These are phyloP conservation scores for Aythya fuligula DNA, from an alignment of 2,797 vertebrate genomes.

Conservation along the genomic window DNA sequence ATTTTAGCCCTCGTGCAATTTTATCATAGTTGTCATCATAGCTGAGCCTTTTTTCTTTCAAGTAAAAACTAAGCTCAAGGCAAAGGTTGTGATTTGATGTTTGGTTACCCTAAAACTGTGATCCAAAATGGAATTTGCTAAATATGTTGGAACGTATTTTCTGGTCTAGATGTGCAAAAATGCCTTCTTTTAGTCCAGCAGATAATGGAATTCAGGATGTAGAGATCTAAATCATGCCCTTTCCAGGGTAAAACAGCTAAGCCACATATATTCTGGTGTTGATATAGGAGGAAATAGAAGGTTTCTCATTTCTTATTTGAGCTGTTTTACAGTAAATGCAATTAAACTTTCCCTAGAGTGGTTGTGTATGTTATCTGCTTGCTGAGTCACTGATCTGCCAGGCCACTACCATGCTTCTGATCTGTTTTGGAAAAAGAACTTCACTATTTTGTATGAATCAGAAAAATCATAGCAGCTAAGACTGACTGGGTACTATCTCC, in stretches of 20 bases:
- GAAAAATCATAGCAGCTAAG: not conserved
- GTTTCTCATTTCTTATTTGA: not conserved
- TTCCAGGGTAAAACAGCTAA: not conserved
- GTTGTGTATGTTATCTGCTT: not conserved
- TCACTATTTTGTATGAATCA: not conserved
- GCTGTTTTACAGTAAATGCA: not conserved
- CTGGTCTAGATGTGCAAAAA: not conserved
- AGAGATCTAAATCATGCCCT: not conserved
- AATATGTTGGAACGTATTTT: not conserved
- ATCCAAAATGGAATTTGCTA: not conserved
- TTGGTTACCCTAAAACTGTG: not conserved
- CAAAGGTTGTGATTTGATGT: not conserved
- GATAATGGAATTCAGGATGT: not conserved
- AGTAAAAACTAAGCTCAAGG: not conserved
- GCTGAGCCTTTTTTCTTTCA: not conserved
- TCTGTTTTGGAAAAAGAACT: not conserved
- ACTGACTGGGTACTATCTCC: not conserved
- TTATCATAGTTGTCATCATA: slow-evolving; percentile 2
- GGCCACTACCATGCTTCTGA: not conserved
- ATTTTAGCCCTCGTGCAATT: slow-evolving; percentile 9
- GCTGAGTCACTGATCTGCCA: not conserved
- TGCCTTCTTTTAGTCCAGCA: not conserved
- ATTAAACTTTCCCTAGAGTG: not conserved
- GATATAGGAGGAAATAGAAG: not conserved
- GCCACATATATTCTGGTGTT: not conserved